Base-by-base conservation (phyloP, 2,888 invertebrate genomes). In the Drosophila neonasuta region DNA sequence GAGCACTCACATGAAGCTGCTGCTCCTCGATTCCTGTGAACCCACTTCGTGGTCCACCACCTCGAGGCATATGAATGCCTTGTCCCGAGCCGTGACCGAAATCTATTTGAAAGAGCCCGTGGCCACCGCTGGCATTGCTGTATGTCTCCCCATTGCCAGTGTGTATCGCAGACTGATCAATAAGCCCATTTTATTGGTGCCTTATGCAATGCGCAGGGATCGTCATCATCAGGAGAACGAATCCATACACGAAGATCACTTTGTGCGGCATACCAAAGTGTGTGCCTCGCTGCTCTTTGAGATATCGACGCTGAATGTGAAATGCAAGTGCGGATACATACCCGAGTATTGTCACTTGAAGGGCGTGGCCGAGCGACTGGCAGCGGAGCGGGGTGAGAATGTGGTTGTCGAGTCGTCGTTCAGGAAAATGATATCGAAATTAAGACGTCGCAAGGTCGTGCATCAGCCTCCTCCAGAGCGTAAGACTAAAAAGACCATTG, bases 141-240 rank as follows among this genome's bases (percentile, higher is more conserved):
- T 60, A 13, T 36, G 45, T 13, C 30, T 73, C 58, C 81, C 79
- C n/a, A 64, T 81, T 3, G 81, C 81, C 15, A 79, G 54, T 36
- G 51, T 76, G 0, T 24, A 79, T 1, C 7, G 29, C 0, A 76
- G 66, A 4, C 11, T 71, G 7, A 5, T 74, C 3, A 15, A 48
- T 3, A 76, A 71, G 7, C 74, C 68, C 2, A 36, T 76, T 5
- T 41, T 79, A 3, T 55, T 79, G 1, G 3, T 79, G 17, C 79
- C 79, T 9, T 79, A 46, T 24, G 30, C 61, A 0, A 44, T 17
- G 11, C 77, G 79, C 7, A 1, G 6, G 6, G 79, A 81, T 24
- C 51, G 50, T 0, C 50, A 68, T 0, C 32, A 52, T 6, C 36
- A 20, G 15, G 55, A 71, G 34, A 79, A 79, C 42, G 79, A 79